These are phyloP conservation scores for Heliconius nattereri DNA, from an alignment of 1,140 invertebrate genomes.

Conservation along the genomic window DNA sequence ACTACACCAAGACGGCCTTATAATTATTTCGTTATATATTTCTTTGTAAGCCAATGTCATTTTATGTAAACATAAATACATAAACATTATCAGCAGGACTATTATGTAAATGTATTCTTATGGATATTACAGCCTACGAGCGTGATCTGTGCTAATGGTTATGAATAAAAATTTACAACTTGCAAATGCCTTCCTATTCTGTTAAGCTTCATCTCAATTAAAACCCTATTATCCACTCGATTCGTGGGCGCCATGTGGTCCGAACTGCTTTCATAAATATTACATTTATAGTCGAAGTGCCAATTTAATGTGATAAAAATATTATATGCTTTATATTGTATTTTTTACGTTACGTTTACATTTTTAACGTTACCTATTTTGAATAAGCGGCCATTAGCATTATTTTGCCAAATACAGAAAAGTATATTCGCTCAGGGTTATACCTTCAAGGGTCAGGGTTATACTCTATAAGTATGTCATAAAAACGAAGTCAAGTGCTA, in stretches of 20 bases:
- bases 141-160: slow-evolving; percentile 37
- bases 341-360: background rate
- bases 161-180: slow-evolving; percentile 42
- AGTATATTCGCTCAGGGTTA: background rate
- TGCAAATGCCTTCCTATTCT: slow-evolving; percentile 38
- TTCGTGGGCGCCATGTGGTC: slow-evolving; percentile 40
- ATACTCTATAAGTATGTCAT: too few species aligned
- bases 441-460: too few species aligned
- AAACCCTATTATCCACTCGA: slow-evolving; percentile 38
- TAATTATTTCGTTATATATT: background rate
- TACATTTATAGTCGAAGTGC: slow-evolving; percentile 25
- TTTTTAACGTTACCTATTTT: background rate
- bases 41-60: background rate
- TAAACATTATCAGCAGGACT: slow-evolving; percentile 11
- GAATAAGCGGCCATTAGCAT: background rate
- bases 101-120: slow-evolving; percentile 34
- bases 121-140: slow-evolving; percentile 30
- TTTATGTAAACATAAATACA: slow-evolving; percentile 12
- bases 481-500: too few species aligned
- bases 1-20: background rate
- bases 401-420: background rate
- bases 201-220: slow-evolving; percentile 43
- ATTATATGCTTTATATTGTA: background rate
- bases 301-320: slow-evolving; percentile 23
- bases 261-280: slow-evolving; percentile 38